A percentile compares a stretch with the other conserved stretches of the same genome.
phyloP scores from a whole-genome alignment of 2,113 vertebrate genomes.

The Gasterosteus aculeatus region DNA sequence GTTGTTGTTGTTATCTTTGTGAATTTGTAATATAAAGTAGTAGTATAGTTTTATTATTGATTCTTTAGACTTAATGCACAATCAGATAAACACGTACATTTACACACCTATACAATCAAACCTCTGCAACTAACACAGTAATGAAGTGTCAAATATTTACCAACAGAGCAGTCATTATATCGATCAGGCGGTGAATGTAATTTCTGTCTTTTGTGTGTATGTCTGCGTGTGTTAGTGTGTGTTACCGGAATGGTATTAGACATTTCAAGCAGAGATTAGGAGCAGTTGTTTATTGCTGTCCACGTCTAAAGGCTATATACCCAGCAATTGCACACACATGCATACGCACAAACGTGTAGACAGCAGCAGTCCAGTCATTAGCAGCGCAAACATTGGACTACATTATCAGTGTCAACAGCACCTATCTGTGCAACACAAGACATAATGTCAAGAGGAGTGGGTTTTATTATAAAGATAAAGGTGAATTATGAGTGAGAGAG shows the following conservation, averaged over 20 bases:
- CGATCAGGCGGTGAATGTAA: constrained; percentile 36
- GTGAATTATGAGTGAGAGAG: constrained; percentile 11
- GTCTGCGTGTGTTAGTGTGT: constrained; percentile 19
- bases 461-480: constrained; percentile 14
- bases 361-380: constrained; percentile 41
- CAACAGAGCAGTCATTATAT: constrained; percentile 41
- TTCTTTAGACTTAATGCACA: constrained; percentile 1
- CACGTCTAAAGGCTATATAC: constrained; percentile 39
- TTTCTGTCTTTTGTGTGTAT: constrained; percentile 30
- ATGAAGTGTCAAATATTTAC: constrained; percentile 62
- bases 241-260: constrained; percentile 19
- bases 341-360: constrained; percentile 5
- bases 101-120: constrained; percentile 22
- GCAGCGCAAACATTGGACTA: constrained; percentile 39
- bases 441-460: constrained; percentile 22
- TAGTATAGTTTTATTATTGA: not conserved
- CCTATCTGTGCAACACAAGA: constrained; percentile 18
- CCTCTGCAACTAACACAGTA: constrained; percentile 33
- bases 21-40: not conserved
- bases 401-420: constrained; percentile 50
- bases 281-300: constrained; percentile 30
- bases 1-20: not conserved
- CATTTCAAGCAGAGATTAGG: constrained; percentile 25
- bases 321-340: constrained; percentile 16
- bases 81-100: constrained; percentile 24